Base-by-base conservation (phyloP, 2,888 invertebrate species). In the Catocala nupta region DNA sequence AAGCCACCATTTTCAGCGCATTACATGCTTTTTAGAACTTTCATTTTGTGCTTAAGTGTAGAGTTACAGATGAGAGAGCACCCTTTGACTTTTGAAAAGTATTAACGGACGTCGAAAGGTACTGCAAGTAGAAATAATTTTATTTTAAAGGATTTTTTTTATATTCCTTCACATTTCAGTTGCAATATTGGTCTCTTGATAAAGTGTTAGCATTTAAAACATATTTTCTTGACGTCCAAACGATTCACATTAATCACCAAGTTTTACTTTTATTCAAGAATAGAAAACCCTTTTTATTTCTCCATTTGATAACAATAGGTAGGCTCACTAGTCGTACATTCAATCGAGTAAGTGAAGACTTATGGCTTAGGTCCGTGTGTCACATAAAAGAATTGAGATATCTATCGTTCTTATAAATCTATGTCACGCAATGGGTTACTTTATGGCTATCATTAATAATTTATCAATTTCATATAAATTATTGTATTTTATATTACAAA, bases 381-480 rank as follows among this genome's bases (percentile, higher is more conserved):
- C 59, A 54, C 58, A 73, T 61, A 66, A 66, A 75, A 62, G 63
- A 73, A 73, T 66, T 43, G 66, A 44, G 42, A 54, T 64, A 73
- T 59, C 55, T 64, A 73, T 73, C 60, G 60, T 42, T 58, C 36
- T 39, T 48, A 73, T 70, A 76, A 58, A 67, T 73, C 66, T 60
- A 49, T 13, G 73, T 63, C 77, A 70, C 54, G 58, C 47, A 53
- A 43, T 55, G 13, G 48, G 8, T 43, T 45, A 55, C 44, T 62
- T 51, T 58, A 54, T 63, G 42, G 45, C 36, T 33, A 59, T 51
- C 49, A 59, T 63, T 64, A 50, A 62, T 73, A 45, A 64, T 16
- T 4, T 25, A 12, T 10, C 36, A 39, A 48, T 48, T 47, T 51
- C 36, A 7, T 48, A 33, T 3, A 25, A 25, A 25, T 25, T 25